Evolutionary conservation across 2,888 invertebrate genomes (phyloP).

Genomic region (Agyllia agylla): DNA sequence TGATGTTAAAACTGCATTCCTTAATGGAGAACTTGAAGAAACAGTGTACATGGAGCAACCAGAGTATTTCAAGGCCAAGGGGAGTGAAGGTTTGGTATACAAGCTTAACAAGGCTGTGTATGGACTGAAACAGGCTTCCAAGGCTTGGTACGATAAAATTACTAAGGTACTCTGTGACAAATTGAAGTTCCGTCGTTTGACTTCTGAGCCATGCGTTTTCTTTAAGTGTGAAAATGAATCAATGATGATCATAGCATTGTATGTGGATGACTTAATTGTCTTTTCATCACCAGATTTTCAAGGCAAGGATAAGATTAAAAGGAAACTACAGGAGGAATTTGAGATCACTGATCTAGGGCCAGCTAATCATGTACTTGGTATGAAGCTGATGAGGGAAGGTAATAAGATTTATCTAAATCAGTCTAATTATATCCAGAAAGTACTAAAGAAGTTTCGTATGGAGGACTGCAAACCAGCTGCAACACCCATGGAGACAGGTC

Average conservation of each 20-base stretch:
- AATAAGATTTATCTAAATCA: neutral
- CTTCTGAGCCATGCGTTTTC: neutral
- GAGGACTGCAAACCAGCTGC: neutral
- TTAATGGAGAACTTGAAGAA: neutral
- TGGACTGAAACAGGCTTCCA: neutral
- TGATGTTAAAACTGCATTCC: neutral
- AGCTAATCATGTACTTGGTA: constrained; percentile 24
- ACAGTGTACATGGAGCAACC: neutral
- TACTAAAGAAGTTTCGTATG: neutral
- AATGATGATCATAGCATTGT: neutral
- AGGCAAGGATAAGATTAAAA: neutral
- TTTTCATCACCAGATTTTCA: neutral
- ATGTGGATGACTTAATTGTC: neutral
- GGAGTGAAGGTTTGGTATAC: neutral
- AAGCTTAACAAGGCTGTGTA: neutral
- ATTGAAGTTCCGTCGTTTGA: neutral
- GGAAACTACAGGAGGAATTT: neutral
- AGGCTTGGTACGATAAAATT: neutral
- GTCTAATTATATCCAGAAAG: neutral
- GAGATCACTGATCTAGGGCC: constrained; percentile 9
- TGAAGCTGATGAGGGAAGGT: neutral
- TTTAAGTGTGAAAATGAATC: neutral
- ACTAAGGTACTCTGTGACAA: neutral
- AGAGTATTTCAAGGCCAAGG: neutral
- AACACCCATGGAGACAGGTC: neutral